These are phyloP conservation scores for Stenopsyche tienmushanensis DNA, from an alignment of 1,140 invertebrate genomes.

Conservation along the genomic window DNA sequence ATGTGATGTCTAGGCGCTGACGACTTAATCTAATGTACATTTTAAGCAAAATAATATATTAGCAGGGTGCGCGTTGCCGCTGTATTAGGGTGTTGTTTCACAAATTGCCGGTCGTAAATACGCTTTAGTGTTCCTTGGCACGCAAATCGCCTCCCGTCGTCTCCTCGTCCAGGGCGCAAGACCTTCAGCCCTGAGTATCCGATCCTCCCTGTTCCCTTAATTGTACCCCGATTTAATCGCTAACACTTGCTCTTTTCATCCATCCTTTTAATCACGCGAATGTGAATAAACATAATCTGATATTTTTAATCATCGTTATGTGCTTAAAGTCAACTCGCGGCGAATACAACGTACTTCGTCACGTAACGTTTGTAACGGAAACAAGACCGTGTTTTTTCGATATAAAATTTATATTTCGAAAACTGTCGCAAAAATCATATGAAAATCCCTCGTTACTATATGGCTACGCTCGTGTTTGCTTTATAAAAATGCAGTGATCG, in stretches of 20 bases:
- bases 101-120: constrained; percentile 35
- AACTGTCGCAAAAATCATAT: too few relatives aligned
- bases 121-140: constrained; percentile 6
- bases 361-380: neutral
- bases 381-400: neutral
- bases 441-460: too few relatives aligned
- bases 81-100: constrained; percentile 28
- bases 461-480: too few relatives aligned
- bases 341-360: neutral
- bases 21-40: constrained; percentile 39
- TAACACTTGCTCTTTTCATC: constrained; percentile 5
- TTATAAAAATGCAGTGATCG: too few relatives aligned
- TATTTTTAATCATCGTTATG: neutral
- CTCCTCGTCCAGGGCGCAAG: neutral
- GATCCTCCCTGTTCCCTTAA: constrained; percentile 7
- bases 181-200: too few relatives aligned
- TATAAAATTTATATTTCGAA: neutral
- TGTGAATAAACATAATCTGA: neutral
- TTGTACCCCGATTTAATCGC: neutral
- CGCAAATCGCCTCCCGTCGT: neutral
- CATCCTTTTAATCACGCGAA: neutral
- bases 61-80: neutral
- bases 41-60: constrained; percentile 34
- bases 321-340: neutral
- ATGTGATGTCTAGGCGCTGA: constrained; percentile 24